Percentiles rank a stretch among this genome's conserved stretches.
Conservation (phyloP, 2,888 invertebrate species). For the Diabrotica balteata region DNA sequence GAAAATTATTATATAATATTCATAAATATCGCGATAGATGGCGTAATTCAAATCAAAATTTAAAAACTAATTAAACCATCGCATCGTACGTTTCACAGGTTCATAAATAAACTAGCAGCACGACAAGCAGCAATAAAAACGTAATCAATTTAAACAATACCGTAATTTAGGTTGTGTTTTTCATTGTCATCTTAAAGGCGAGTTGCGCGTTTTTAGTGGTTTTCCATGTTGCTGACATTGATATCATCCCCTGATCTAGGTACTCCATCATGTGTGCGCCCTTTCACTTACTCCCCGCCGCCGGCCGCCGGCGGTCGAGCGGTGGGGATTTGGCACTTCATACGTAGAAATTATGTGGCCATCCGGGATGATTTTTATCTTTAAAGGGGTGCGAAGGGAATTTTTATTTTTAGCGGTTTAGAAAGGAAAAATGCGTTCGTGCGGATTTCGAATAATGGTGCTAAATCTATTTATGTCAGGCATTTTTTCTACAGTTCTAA, state of each 20-base stretch:
- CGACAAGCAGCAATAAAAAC: constrained; percentile 22
- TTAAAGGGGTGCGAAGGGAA: background rate
- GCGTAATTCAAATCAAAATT: too few species aligned
- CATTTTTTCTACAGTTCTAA: too few species aligned
- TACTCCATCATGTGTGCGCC: constrained; percentile 46
- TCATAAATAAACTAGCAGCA: too few species aligned
- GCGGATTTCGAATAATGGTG: too few species aligned
- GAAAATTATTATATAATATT: too few species aligned
- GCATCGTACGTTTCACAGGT: too few species aligned
- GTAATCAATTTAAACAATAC: constrained; percentile 43
- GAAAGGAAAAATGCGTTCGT: too few species aligned
- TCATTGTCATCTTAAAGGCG: constrained; percentile 39
- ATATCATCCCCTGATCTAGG: constrained; percentile 45
- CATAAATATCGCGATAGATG: too few species aligned
- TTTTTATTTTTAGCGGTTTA: too few species aligned
- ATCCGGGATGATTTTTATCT: constrained; percentile 11
- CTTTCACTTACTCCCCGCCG: constrained; percentile 6
- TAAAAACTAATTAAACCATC: too few species aligned
- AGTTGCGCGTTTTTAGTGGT: constrained; percentile 48
- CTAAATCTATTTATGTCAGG: too few species aligned
- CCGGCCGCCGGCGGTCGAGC: background rate
- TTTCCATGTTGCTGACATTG: constrained; percentile 48
- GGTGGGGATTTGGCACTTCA: constrained; percentile 16
- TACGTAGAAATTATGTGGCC: constrained; percentile 24
- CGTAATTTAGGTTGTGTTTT: constrained; percentile 38